A percentile compares a stretch with the other conserved stretches of the same genome.
These are phyloP conservation scores for Miniopterus natalensis DNA, from an alignment of 2,113 vertebrate species.

Conservation along the genomic window DNA sequence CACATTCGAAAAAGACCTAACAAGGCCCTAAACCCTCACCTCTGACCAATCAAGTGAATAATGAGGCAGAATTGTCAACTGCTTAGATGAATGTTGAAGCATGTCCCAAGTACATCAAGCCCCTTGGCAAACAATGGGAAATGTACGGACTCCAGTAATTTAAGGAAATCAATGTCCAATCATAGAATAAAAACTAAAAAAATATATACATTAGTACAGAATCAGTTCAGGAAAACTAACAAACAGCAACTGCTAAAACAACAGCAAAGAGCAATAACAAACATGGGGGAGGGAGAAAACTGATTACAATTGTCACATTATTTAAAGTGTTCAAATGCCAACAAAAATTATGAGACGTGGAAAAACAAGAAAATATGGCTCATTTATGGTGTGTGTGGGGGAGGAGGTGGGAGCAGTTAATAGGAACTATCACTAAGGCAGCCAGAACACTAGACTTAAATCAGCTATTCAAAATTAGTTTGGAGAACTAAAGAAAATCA, in stretches of 20 bases:
- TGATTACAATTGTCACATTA: neutral
- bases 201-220: neutral
- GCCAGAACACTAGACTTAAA: neutral
- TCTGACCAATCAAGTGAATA: neutral
- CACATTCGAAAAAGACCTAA: neutral
- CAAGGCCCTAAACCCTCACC: neutral
- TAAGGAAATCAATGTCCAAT: neutral
- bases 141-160: neutral
- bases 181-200: neutral
- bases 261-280: neutral
- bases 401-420: neutral
- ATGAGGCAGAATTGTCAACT: neutral
- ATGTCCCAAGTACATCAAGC: neutral
- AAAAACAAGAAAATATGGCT: slow-evolving; percentile 4
- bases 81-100: neutral
- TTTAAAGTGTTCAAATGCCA: neutral
- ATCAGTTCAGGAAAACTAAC: neutral
- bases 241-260: slow-evolving; percentile 5
- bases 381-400: neutral
- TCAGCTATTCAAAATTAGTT: neutral
- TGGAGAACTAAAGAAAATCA: slow-evolving; percentile 7
- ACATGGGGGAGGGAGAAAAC: neutral
- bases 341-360: neutral
- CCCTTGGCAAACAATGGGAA: neutral
- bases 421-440: neutral